Percentiles rank a stretch among this genome's conserved stretches.
Evolutionary conservation across 2,113 vertebrate genomes (phyloP).

Genomic region (Myxocyprinus asiaticus): DNA sequence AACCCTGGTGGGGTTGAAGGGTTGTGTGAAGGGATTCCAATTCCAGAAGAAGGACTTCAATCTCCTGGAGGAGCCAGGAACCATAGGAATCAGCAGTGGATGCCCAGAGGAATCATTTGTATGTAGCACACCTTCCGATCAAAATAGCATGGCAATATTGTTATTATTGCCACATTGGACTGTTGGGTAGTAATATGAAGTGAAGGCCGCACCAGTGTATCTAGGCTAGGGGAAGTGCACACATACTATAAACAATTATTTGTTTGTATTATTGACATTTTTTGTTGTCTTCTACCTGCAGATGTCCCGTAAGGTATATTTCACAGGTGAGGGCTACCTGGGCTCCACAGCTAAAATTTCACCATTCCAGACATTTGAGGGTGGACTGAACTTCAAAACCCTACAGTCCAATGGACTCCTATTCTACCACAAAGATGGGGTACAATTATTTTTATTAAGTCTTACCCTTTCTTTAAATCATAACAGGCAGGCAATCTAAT

Average conservation of each 20-base stretch:
- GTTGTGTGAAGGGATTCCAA: constrained; percentile 95
- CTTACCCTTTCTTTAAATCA: too few species aligned
- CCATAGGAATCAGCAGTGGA: constrained; percentile 92
- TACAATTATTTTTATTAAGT: constrained; percentile 54
- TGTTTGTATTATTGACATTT: background rate
- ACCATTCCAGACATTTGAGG: constrained; percentile 86
- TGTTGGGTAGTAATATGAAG: too few species aligned
- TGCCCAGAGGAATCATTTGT: constrained; percentile 96
- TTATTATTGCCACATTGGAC: too few species aligned
- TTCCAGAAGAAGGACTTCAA: constrained; percentile 99
- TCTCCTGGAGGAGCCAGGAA: constrained; percentile 90
- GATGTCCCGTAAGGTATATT: constrained; percentile 93
- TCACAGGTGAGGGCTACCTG: constrained; percentile 90
- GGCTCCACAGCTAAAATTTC: constrained; percentile 85
- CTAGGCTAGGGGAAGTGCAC: too few species aligned
- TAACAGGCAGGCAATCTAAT: background rate
- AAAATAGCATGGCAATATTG: too few species aligned
- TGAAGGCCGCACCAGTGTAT: too few species aligned
- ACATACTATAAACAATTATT: too few species aligned
- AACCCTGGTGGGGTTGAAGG: constrained; percentile 80
- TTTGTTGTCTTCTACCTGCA: constrained; percentile 58
- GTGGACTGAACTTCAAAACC: constrained; percentile 91
- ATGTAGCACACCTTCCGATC: constrained; percentile 59
- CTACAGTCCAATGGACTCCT: constrained; percentile 85
- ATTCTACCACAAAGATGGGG: constrained; percentile 86